phyloP scores from a whole-genome alignment of 2,113 vertebrate species.

The Cavia porcellus region DNA sequence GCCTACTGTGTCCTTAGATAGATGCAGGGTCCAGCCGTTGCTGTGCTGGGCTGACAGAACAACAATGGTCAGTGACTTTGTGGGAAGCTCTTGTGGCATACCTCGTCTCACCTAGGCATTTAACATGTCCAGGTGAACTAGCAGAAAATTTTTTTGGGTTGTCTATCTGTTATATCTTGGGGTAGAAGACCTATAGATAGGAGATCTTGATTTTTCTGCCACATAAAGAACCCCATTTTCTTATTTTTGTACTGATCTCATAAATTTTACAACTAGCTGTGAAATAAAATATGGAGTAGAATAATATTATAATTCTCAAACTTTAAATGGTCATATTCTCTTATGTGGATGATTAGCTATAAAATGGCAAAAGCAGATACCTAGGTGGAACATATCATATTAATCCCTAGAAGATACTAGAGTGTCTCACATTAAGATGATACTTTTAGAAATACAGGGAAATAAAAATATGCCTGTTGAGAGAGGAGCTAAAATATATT shows the following conservation, averaged over 20 bases:
- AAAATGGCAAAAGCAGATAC: not conserved
- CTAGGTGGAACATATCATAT: not conserved
- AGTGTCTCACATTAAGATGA: not conserved
- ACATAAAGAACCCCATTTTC: not conserved
- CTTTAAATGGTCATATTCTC: not conserved
- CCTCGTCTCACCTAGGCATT: not conserved
- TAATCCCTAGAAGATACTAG: not conserved
- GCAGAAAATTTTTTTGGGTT: not conserved
- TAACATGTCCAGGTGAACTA: not conserved
- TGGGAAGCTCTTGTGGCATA: no score
- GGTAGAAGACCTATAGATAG: not conserved
- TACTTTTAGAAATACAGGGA: not conserved
- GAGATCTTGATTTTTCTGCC: not conserved
- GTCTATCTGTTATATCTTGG: not conserved
- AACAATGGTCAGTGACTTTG: not conserved
- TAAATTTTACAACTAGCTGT: not conserved
- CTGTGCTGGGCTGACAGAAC: not conserved
- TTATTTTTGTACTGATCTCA: not conserved
- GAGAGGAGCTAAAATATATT: not conserved
- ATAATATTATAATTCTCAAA: not conserved
- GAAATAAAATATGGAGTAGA: not conserved
- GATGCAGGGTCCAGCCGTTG: not conserved
- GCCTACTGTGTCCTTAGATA: rapidly evolving
- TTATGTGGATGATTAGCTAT: not conserved
- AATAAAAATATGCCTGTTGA: not conserved